These are phyloP conservation scores for Chrysaora quinquecirrha DNA, from an alignment of 30 jellyfish, hydroid and myxozoan genomes.

Conservation along the genomic window DNA sequence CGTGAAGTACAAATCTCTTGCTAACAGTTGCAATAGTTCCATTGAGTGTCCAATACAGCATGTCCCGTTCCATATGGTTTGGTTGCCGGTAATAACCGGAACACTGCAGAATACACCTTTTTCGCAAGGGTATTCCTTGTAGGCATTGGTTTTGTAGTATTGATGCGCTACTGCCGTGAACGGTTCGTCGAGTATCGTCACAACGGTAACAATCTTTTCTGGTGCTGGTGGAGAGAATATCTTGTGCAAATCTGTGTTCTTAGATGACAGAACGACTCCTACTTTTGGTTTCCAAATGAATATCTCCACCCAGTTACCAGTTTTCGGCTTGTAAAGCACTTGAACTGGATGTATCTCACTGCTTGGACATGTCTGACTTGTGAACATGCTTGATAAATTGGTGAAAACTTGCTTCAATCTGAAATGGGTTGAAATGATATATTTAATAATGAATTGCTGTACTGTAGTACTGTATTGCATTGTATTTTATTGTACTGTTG, in stretches of 20 bases:
- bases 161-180: conserved; percentile 26
- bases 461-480: too few relatives aligned
- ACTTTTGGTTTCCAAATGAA: neutral
- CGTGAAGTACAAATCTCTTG: conserved; percentile 45
- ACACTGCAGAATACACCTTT: conserved; percentile 38
- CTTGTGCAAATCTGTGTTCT: neutral
- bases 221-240: neutral
- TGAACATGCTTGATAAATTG: neutral
- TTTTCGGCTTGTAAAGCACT: neutral
- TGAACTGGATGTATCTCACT: neutral
- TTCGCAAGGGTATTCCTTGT: conserved; percentile 30
- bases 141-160: neutral
- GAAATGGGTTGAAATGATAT: too few relatives aligned
- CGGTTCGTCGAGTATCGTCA: conserved; percentile 61
- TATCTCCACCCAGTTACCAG: neutral
- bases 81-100: neutral
- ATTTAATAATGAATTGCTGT: too few relatives aligned
- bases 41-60: conserved; percentile 83
- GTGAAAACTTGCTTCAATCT: too few relatives aligned
- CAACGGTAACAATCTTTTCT: conserved; percentile 7
- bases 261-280: neutral
- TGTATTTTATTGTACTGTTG: too few relatives aligned
- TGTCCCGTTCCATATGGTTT: conserved; percentile 28
- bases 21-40: conserved; percentile 38
- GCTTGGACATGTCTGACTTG: neutral